Base-by-base conservation (phyloP, 2,888 invertebrate species). In the Drosophila helvetica region DNA sequence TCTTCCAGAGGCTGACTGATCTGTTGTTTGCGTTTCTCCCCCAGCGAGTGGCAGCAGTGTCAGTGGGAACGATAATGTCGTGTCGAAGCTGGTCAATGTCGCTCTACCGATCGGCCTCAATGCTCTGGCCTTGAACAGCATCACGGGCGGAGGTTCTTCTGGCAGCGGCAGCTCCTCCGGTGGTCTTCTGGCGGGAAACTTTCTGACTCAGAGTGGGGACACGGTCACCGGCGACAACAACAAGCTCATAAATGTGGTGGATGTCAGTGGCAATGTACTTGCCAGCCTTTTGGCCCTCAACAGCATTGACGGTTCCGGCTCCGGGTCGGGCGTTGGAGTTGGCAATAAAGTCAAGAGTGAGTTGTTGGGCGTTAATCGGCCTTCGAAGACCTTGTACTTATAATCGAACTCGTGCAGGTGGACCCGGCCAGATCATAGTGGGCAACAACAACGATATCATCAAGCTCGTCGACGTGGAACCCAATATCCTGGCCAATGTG, bases 331-430 rank as follows among this genome's bases (percentile, higher is more conserved):
- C n/a, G 18, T 62, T 17, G 67, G 67, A 10, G 27, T 67, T 25
- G 67, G 67, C 15, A 77, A 77, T 33, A 2, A 5, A 2, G 12
- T 74, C 2, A 12, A n/a, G 10, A 19, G 77, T 77, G 38, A 73
- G 73, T 50, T 7, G 5, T 38, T 6, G 2, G 7, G 38, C 38
- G 6, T n/a, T 7, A 38, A 15, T 38, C 38, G 7, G n/a, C 2
- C 38, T 5, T 6, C n/a, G n/a, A n/a, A 2, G 15, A 7, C 6
- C 6, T n/a, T n/a, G n/a, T n/a, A 2, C n/a, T 38, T 2, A 38
- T 7, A 7, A 6, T 2, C 38, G 12, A 6, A 19, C 22, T 22
- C 25, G 8, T 17, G 12, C 33, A 65, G 71, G n/a, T 33, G 58
- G 55, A 12, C 52, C 76, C 1, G 50, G 59, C 4, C 59, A 59